Percentiles rank a stretch among this genome's conserved stretches.
Conservation (phyloP, 2,797 vertebrate species). For the Helarctos malayanus region DNA sequence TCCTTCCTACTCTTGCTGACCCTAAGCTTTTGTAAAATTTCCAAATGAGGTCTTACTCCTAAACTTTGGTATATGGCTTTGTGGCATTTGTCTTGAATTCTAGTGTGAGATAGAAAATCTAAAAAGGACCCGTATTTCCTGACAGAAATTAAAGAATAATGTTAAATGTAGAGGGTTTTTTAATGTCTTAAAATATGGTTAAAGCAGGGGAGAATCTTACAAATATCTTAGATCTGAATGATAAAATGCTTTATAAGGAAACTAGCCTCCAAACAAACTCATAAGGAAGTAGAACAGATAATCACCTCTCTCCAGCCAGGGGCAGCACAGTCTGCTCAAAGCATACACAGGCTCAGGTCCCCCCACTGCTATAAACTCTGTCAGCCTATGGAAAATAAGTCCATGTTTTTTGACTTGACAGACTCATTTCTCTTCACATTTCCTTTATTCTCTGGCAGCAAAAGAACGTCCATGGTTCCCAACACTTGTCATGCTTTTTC, state of each 20-base stretch:
- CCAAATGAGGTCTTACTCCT: neutral
- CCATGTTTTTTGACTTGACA: neutral
- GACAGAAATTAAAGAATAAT: neutral
- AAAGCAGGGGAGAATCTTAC: neutral
- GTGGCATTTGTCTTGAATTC: neutral
- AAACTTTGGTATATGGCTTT: neutral
- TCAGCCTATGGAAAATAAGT: neutral
- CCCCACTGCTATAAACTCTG: neutral
- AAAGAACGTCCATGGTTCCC: neutral
- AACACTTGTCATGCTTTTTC: neutral
- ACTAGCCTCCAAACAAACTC: neutral
- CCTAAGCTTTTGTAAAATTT: neutral
- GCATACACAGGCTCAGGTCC: fast-evolving
- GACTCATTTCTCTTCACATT: neutral
- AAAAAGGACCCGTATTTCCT: neutral
- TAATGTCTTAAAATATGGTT: neutral
- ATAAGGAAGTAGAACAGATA: neutral
- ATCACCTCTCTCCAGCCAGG: neutral
- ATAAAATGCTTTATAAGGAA: neutral
- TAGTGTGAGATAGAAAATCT: neutral
- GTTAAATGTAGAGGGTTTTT: neutral
- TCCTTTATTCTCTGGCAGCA: neutral
- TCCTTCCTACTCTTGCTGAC: neutral
- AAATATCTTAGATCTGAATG: neutral
- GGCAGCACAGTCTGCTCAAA: neutral